Evolutionary conservation across 2,888 invertebrate species (phyloP).

Genomic region (Slavum lentiscoides): DNA sequence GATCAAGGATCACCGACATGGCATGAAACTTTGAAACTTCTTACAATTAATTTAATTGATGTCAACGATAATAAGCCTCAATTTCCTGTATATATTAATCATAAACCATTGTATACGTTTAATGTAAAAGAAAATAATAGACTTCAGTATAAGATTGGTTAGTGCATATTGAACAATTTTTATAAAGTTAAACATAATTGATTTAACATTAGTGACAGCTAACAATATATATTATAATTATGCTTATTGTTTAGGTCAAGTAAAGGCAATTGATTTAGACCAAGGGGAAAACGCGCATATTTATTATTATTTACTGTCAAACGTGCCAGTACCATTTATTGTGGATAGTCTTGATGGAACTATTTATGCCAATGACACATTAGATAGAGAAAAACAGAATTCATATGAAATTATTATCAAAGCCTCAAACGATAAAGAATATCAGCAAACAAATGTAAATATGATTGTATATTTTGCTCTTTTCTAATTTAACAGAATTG

Average conservation of each 20-base stretch:
- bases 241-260: conserved; percentile 64
- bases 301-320: conserved; percentile 79
- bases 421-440: conserved; percentile 81
- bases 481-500: not conserved
- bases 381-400: conserved; percentile 79
- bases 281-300: conserved; percentile 80
- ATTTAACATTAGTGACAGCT: not conserved
- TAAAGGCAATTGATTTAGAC: conserved; percentile 75
- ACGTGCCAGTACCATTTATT: conserved; percentile 77
- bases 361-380: conserved; percentile 75
- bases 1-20: conserved; percentile 82
- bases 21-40: conserved; percentile 75
- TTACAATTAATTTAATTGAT: conserved; percentile 76
- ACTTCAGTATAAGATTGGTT: conserved; percentile 69
- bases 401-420: conserved; percentile 77
- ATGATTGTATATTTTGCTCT: not conserved
- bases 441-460: conserved; percentile 64
- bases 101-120: conserved; percentile 69
- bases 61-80: conserved; percentile 80
- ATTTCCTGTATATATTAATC: conserved; percentile 66
- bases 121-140: conserved; percentile 73
- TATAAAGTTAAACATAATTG: not conserved
- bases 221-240: conserved; percentile 2
- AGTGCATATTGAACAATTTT: conserved; percentile 55
- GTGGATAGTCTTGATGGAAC: conserved; percentile 80